Conservation (phyloP, 2,113 vertebrate species). For the Lota lota region DNA sequence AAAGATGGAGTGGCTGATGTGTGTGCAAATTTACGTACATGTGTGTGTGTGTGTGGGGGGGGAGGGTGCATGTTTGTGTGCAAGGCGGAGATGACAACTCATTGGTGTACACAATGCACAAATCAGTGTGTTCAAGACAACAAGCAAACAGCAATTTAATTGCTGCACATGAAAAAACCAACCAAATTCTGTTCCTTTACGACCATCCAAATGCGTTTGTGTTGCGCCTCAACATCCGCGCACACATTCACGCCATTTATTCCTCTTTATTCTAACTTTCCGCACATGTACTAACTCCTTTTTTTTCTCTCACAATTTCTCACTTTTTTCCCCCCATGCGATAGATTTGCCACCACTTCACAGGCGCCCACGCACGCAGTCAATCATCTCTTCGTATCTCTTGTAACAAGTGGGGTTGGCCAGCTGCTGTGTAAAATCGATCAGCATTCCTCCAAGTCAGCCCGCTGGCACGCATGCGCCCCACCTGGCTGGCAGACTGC, state of each 20-base stretch:
- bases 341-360: too few species aligned
- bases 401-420: conserved; percentile 20
- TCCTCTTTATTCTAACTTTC: background rate
- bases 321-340: background rate
- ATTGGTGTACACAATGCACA: conserved; percentile 13
- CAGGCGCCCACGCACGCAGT: too few species aligned
- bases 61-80: conserved; percentile 11
- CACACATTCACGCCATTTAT: background rate
- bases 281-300: background rate
- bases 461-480: conserved; percentile 22
- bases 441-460: conserved; percentile 34
- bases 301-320: background rate
- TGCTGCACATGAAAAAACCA: conserved; percentile 9
- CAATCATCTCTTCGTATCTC: background rate
- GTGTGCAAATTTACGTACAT: conserved; percentile 1
- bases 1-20: conserved; percentile 39
- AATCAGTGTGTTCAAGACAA: conserved; percentile 17
- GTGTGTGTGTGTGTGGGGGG: conserved; percentile 2
- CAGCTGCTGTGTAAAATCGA: conserved; percentile 44
- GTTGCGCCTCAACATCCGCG: background rate
- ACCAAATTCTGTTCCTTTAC: too few species aligned
- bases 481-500: conserved; percentile 30
- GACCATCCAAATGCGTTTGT: too few species aligned
- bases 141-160: conserved; percentile 19
- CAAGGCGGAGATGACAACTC: background rate